phyloP scores from a whole-genome alignment of 1,140 invertebrate species.

The Heliothis virescens region DNA sequence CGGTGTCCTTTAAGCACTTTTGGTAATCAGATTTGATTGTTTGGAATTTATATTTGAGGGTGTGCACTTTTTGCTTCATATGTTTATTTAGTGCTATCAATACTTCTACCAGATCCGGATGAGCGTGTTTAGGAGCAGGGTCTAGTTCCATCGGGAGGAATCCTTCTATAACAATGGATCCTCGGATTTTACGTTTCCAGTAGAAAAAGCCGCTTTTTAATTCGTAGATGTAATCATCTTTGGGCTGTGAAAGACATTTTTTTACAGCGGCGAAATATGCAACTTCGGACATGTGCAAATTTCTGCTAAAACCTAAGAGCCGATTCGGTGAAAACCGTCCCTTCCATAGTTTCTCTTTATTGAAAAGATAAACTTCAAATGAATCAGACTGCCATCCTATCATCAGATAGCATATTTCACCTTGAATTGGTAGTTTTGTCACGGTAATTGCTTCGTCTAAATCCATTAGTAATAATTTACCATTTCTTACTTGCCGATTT shows the following conservation, averaged over 20 bases:
- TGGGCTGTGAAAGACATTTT: conserved; percentile 64
- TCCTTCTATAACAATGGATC: conserved; percentile 69
- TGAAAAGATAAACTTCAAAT: conserved; percentile 71
- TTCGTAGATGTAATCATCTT: conserved; percentile 71
- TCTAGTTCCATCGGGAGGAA: conserved; percentile 72
- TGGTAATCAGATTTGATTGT: conserved; percentile 66
- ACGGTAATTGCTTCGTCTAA: conserved; percentile 71
- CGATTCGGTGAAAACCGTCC: conserved; percentile 72
- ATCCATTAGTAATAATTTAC: conserved; percentile 61
- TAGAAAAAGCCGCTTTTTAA: conserved; percentile 76
- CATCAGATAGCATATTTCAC: conserved; percentile 63
- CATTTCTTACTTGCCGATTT: conserved; percentile 11
- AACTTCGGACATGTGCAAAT: conserved; percentile 66
- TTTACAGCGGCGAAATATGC: conserved; percentile 63
- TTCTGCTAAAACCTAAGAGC: conserved; percentile 69
- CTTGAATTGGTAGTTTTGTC: conserved; percentile 63
- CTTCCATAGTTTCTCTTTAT: conserved; percentile 70
- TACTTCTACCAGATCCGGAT: conserved; percentile 66
- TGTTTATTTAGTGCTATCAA: conserved; percentile 60
- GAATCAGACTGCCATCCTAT: conserved; percentile 70
- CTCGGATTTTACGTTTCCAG: conserved; percentile 71
- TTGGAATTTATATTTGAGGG: conserved; percentile 58
- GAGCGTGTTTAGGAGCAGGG: conserved; percentile 52
- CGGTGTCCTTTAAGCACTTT: conserved; percentile 71
- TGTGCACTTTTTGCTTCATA: conserved; percentile 62